Evolutionary conservation across 2,797 vertebrate species (phyloP), one percentile per base, ranked within the genome.

Genomic region (Alectoris magna): DNA sequence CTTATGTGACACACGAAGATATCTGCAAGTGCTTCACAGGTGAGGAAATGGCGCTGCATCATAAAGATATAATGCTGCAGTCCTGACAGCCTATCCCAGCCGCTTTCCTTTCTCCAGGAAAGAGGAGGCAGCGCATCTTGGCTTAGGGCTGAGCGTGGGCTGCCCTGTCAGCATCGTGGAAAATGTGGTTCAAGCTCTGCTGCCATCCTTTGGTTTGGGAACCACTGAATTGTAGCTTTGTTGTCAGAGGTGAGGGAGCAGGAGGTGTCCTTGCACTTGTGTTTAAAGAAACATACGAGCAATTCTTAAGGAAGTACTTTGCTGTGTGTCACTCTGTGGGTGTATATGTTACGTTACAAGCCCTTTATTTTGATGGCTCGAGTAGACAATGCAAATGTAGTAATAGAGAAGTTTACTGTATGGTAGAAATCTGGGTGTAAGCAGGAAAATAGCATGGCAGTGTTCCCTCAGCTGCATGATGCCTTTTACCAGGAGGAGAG

Each of bases 21-120:
- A 99, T 99, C 96, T 99, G 99, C 95, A 98, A 98, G 91, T 99
- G 99, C 90, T 99, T 99, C 96, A 99, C 99, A 99, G 99, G 99
- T 99, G 96, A 97, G 96, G 94, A 95, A 64, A 53, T 4, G 9
- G 51, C 21, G 27, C 66, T 46, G 27, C 2, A 0, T 38, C 1
- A 1, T 24, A 39, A 56, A 68, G 63, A 36, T 38, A 36, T 9
- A 14, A 51, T 1, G 7, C 60, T 82, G 72, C 51, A 24, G 26
- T 26, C 14, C 12, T 23, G 1, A 41, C 44, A 6, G 44, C 26
- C 80, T 88, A 19, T 79, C 31, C 70, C 60, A 82, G 56, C 24
- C 79, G 53, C 44, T 73, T 24, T 85, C 8, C 39, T 73, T 79
- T 36, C 31, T 63, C 22, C 51, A 38, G 67, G 59, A 36, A 59